phyloP scores from a whole-genome alignment of 2,888 invertebrate species.

The Drosophila paranaensis region DNA sequence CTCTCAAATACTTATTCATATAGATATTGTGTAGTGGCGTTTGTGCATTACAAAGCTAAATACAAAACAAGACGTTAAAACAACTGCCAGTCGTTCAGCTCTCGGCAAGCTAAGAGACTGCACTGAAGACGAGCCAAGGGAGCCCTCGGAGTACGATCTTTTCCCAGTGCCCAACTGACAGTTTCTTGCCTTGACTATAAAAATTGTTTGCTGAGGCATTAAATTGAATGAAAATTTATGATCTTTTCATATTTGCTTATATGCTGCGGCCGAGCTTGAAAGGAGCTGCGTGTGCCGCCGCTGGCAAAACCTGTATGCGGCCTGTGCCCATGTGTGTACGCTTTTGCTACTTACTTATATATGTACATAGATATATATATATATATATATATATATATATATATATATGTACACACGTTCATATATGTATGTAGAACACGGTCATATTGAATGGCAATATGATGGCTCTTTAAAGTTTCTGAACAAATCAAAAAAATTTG shows the following conservation, averaged over 20 bases:
- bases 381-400: not conserved
- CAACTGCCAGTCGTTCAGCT: slow-evolving; percentile 47
- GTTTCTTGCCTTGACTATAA: slow-evolving; percentile 70
- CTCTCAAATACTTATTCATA: not conserved
- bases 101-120: slow-evolving; percentile 21
- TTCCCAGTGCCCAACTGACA: slow-evolving; percentile 40
- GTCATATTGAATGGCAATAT: slow-evolving; percentile 34
- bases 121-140: slow-evolving; percentile 6
- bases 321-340: slow-evolving; percentile 10
- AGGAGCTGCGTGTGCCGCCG: slow-evolving; percentile 53
- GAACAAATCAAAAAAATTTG: slow-evolving; percentile 66
- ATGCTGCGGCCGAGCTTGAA: slow-evolving; percentile 51
- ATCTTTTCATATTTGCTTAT: slow-evolving; percentile 82
- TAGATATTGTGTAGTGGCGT: not conserved
- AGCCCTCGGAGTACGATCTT: slow-evolving; percentile 4
- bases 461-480: slow-evolving; percentile 55
- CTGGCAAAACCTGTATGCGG: slow-evolving; percentile 36
- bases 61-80: slow-evolving; percentile 67
- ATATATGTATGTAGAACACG: not conserved
- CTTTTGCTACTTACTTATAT: not conserved
- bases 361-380: not conserved
- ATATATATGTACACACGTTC: not conserved
- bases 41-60: slow-evolving; percentile 46
- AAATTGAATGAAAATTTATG: slow-evolving; percentile 85
- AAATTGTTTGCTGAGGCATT: slow-evolving; percentile 85